Conservation (phyloP, 2,888 invertebrate species). For the Branchellion lobata region DNA sequence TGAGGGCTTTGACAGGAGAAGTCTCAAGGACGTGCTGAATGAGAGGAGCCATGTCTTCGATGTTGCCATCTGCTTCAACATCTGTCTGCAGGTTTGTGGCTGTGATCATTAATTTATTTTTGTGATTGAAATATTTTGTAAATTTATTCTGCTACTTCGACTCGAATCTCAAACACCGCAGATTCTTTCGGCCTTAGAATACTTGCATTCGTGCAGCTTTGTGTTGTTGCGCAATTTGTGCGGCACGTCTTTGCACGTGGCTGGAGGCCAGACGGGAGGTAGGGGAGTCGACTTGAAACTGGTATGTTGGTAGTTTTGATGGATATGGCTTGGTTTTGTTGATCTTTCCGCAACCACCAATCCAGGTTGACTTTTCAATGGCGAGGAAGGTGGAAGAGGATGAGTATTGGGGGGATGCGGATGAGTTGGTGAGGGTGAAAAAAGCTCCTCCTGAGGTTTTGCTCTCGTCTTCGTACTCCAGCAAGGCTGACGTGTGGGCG, state of each 20-base stretch:
- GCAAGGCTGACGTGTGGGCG: constrained; percentile 53
- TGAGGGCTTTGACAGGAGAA: constrained; percentile 49
- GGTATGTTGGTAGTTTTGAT: constrained; percentile 38
- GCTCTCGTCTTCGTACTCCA: constrained; percentile 50
- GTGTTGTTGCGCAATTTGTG: too few species aligned
- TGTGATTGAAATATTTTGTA: not conserved
- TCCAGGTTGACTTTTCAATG: constrained; percentile 50
- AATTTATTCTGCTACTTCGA: too few species aligned
- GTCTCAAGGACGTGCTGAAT: constrained; percentile 49
- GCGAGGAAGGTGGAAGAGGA: constrained; percentile 34
- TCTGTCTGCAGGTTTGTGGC: constrained; percentile 13
- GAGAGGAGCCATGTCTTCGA: not conserved
- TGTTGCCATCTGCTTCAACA: not conserved
- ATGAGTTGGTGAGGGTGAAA: constrained; percentile 51
- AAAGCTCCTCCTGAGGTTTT: constrained; percentile 53
- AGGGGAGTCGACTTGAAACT: constrained; percentile 50
- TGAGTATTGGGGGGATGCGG: constrained; percentile 49
- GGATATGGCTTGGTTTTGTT: not conserved
- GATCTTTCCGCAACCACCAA: not conserved
- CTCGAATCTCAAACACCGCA: too few species aligned
- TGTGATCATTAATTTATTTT: not conserved
- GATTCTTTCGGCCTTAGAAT: too few species aligned
- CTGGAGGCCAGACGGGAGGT: constrained; percentile 45
- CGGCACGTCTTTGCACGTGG: too few species aligned
- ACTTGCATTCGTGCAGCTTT: too few species aligned